Evolutionary conservation across 2,797 vertebrate species (phyloP).

Genomic region (Crocidura indochinensis): DNA sequence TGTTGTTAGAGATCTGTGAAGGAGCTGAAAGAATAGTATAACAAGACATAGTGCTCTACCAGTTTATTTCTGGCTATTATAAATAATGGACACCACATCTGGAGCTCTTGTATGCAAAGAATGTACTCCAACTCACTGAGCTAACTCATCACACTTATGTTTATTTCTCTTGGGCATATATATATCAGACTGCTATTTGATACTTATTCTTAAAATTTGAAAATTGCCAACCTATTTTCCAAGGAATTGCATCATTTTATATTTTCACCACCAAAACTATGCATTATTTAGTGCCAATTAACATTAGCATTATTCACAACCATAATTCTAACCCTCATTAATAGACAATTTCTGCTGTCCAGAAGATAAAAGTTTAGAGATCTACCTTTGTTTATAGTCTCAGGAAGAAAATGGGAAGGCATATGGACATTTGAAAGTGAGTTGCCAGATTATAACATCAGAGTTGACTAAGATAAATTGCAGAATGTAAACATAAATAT

Average conservation of each 20-base stretch:
- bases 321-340: conserved; percentile 1
- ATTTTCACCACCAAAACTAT: background rate
- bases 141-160: background rate
- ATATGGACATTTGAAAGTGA: background rate
- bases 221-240: background rate
- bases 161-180: background rate
- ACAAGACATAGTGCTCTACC: too few species aligned
- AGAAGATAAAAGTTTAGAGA: background rate
- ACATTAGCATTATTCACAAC: background rate
- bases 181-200: background rate
- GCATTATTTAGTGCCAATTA: background rate
- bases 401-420: background rate
- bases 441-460: background rate
- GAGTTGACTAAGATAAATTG: background rate
- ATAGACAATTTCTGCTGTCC: background rate
- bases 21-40: too few species aligned
- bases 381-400: background rate
- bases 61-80: background rate
- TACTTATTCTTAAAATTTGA: background rate
- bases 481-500: background rate
- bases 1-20: too few species aligned
- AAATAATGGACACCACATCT: background rate
- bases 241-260: background rate
- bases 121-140: too few species aligned
- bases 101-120: too few species aligned